These are phyloP conservation scores for Brachionichthys hirsutus DNA, from an alignment of 2,113 vertebrate genomes.

Conservation along the genomic window DNA sequence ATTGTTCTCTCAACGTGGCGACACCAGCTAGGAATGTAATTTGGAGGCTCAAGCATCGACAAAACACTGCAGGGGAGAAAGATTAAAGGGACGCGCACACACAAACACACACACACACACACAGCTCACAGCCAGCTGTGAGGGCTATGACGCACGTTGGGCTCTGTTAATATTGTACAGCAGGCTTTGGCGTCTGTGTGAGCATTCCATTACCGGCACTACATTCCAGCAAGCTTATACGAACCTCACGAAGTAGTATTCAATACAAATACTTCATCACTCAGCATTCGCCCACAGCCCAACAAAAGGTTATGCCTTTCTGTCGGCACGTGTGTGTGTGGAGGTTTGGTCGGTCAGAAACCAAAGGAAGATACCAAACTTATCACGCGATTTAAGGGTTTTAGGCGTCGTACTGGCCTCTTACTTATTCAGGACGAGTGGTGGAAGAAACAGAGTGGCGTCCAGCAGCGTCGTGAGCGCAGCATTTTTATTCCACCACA, in stretches of 20 bases:
- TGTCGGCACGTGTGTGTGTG: too few species aligned
- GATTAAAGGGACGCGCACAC: slow-evolving; percentile 53
- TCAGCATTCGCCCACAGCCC: background rate
- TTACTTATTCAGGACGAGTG: too few species aligned
- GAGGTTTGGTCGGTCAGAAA: too few species aligned
- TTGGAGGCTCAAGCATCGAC: slow-evolving; percentile 42
- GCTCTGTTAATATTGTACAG: slow-evolving; percentile 79
- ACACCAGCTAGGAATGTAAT: slow-evolving; percentile 47
- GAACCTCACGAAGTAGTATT: slow-evolving; percentile 58
- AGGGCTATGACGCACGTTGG: slow-evolving; percentile 78
- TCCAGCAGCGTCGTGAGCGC: too few species aligned
- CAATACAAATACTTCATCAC: slow-evolving; percentile 8
- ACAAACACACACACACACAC: slow-evolving; percentile 47
- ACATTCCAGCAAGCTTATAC: slow-evolving; percentile 61
- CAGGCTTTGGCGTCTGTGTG: slow-evolving; percentile 73
- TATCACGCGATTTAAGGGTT: too few species aligned
- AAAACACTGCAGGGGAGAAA: slow-evolving; percentile 48
- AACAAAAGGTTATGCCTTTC: too few species aligned
- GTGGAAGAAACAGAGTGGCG: too few species aligned
- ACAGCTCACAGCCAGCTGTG: slow-evolving; percentile 66
- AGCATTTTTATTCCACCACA: too few species aligned
- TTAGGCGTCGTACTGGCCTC: too few species aligned
- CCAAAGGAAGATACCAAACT: too few species aligned
- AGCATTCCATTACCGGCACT: slow-evolving; percentile 77
- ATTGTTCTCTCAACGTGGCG: slow-evolving; percentile 38